Conservation (phyloP, 2,888 invertebrate species). For the Eutolmus rufibarbis region DNA sequence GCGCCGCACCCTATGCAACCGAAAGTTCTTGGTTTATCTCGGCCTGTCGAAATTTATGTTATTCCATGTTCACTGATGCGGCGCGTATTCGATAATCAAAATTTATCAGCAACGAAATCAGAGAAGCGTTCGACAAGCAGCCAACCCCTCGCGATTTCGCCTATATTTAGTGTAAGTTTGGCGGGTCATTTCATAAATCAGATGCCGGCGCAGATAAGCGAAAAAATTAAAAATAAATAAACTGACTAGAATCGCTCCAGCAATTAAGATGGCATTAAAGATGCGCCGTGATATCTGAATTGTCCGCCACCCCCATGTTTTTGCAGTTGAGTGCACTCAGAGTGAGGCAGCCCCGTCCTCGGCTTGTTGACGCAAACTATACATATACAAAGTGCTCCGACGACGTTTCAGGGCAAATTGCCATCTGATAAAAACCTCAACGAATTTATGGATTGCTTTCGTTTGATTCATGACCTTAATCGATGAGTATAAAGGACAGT, state of each 20-base stretch:
- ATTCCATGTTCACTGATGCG: constrained; percentile 30
- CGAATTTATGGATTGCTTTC: constrained; percentile 32
- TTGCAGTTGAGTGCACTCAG: constrained; percentile 24
- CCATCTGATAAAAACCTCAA: constrained; percentile 37
- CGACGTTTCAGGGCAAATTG: constrained; percentile 26
- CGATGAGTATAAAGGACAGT: neutral
- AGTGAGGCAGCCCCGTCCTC: neutral
- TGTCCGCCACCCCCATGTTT: neutral
- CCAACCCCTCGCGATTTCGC: neutral
- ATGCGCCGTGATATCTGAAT: constrained; percentile 34
- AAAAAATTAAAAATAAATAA: constrained; percentile 41
- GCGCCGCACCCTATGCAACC: constrained; percentile 1
- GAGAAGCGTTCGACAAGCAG: neutral
- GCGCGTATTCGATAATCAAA: constrained; percentile 32
- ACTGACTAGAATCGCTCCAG: neutral
- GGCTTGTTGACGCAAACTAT: constrained; percentile 3
- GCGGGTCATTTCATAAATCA: constrained; percentile 6
- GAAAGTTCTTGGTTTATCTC: constrained; percentile 30
- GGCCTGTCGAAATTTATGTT: constrained; percentile 37
- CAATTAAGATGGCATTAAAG: constrained; percentile 33
- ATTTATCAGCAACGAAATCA: constrained; percentile 21
- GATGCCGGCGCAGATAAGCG: constrained; percentile 6
- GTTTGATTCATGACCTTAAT: constrained; percentile 33
- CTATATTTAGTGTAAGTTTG: neutral
- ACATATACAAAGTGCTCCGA: neutral